A percentile compares a stretch with the other conserved stretches of the same genome.
phyloP scores from a whole-genome alignment of 1,140 invertebrate species.

The Trachymyrmex cornetzi region DNA sequence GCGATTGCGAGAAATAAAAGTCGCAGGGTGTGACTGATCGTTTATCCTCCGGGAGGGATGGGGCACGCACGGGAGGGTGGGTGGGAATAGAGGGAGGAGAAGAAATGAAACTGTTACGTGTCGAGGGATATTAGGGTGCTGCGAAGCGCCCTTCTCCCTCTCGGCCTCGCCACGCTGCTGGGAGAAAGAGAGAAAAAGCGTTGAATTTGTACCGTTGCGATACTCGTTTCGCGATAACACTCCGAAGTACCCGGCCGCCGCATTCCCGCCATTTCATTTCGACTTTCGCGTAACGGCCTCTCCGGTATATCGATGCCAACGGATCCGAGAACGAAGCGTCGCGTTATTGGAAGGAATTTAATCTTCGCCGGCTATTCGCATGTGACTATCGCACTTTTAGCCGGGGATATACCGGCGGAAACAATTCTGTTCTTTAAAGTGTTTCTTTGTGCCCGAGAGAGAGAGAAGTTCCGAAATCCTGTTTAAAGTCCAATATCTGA shows the following conservation, averaged over 20 bases:
- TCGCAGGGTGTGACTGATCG: constrained; percentile 84
- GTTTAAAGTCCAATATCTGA: neutral
- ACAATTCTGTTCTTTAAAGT: constrained; percentile 48
- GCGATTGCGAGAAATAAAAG: constrained; percentile 83
- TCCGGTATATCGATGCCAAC: constrained; percentile 66
- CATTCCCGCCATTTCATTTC: constrained; percentile 81
- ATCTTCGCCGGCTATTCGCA: constrained; percentile 63
- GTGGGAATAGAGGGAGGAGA: constrained; percentile 46
- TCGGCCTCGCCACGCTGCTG: neutral
- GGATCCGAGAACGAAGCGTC: constrained; percentile 33
- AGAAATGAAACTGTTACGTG: constrained; percentile 77
- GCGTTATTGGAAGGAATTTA: constrained; percentile 73
- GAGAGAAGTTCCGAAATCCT: neutral
- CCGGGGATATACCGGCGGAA: constrained; percentile 3
- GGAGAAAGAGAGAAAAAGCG: constrained; percentile 49
- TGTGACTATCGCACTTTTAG: constrained; percentile 32
- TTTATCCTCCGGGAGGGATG: constrained; percentile 76
- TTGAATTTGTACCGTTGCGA: constrained; percentile 74
- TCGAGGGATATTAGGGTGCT: constrained; percentile 76
- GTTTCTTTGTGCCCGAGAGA: neutral
- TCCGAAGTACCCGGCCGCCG: constrained; percentile 68
- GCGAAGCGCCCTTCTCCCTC: constrained; percentile 49
- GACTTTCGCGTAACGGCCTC: constrained; percentile 59
- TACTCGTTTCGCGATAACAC: constrained; percentile 76
- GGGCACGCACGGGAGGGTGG: constrained; percentile 52